Base-by-base conservation (phyloP, 1,140 invertebrate genomes). In the Seison nebaliae region DNA sequence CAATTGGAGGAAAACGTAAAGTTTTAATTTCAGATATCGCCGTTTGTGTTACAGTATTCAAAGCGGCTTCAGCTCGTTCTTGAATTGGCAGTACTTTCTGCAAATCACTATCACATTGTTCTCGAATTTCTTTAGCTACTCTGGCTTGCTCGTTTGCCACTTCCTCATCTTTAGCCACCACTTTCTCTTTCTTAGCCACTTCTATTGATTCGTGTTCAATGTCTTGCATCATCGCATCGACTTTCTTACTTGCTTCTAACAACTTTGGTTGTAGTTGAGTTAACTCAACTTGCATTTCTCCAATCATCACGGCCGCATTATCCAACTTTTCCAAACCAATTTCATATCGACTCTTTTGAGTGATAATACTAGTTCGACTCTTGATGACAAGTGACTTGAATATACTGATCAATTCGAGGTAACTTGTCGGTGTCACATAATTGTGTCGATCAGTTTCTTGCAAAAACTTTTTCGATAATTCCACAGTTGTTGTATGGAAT, bases 141-240 rank as follows among this genome's bases (percentile, higher is more conserved):
- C 47, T 50, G 4, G 56, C 57, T 43, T 59, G 57, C 43, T 59
- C 56, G 44, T 59, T 59, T 34, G 59, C 59, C 2, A 56, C 48
- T 28, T 52, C 53, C 35, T 61, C 59, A 41, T 61, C 59, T 28
- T 50, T 54, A 52, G 55, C 55, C 3, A 61, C 59, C 36, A 59
- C 48, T 49, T 57, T 61, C 38, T 59, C 59, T 30, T 55, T 53
- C 50, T 57, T 59, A n/a, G 53, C 54, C 5, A 59, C 59, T 46
- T 61, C 59, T 23, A 53, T 45, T 5, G 56, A 59, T 34, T 61
- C 57, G 33, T 48, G 51, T 45, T 61, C 81, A 2, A 93, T 80
- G 19, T 80, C 69, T 63, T 91, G 80, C 55, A 86, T 88, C 49
- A 80, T 79, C 2, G 77, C 77, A 60, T 94, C 84, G 0, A 93